Percentiles rank a stretch among this genome's conserved stretches.
Conservation (phyloP, 1,140 invertebrate genomes). For the Argopecten irradians region DNA sequence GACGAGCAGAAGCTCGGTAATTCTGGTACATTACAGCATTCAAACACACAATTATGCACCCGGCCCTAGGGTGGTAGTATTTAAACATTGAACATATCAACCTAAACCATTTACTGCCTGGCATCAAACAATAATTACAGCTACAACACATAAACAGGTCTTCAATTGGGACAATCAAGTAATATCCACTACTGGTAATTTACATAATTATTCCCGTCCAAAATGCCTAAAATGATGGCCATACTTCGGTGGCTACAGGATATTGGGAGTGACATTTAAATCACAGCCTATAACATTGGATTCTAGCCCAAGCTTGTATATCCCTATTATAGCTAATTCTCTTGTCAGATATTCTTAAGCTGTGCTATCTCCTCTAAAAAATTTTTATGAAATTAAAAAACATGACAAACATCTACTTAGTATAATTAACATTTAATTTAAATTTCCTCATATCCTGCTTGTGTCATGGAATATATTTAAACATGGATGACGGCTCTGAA, state of each 20-base stretch:
- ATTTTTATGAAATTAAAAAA: conserved; percentile 1
- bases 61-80: not conserved
- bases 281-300: conserved; percentile 43
- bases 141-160: not conserved
- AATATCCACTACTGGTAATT: conserved; percentile 42
- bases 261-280: conserved; percentile 41
- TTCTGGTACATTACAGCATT: not conserved
- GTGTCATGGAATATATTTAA: not conserved
- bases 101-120: not conserved
- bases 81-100: conserved; percentile 9
- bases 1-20: not conserved
- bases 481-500: not conserved
- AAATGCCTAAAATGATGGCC: conserved; percentile 44
- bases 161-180: conserved; percentile 7
- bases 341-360: not conserved
- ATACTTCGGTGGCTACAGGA: conserved; percentile 34
- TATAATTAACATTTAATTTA: not conserved
- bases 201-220: conserved; percentile 42
- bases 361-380: conserved; percentile 16
- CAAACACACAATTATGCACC: not conserved
- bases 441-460: not conserved
- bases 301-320: conserved; percentile 32
- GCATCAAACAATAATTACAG: conserved; percentile 15
- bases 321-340: not conserved
- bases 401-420: not conserved